Base-by-base conservation (phyloP, 2,797 vertebrate species). In the Alauda arvensis region DNA sequence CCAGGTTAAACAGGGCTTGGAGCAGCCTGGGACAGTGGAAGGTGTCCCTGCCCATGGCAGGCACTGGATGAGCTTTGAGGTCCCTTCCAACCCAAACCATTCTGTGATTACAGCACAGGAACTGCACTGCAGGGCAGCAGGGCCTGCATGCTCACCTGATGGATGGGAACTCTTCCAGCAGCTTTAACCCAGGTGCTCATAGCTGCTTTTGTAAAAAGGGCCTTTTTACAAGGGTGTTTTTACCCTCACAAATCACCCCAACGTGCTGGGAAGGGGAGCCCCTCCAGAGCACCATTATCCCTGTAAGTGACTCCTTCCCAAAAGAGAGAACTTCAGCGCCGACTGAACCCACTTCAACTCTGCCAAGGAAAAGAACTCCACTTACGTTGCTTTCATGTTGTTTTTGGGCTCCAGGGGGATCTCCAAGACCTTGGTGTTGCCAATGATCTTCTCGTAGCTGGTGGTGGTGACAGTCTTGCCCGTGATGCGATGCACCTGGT, bases 371-470 rank as follows among this genome's bases (percentile, higher is more conserved):
- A 83, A 82, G 28, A 75, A 87, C 77, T 14, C 34, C 5, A 59
- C 99, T 98, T 96, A 99, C 99, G 98, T 98, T 40, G 99, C 99
- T 95, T 98, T 98, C 99, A 99, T 99, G 97, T 98, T 99, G 98
- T 98, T 99, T 96, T 99, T 99, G 18, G 99, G 99, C 93, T 99
- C 99, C 95, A 99, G 83, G 0, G 99, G 99, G 83, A 99, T 99
- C 97, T 99, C 99, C 10, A 99, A 94, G 66, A 99, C 98, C 91
- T 99, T 99, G 97, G 98, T 99, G 97, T 98, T 98, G 78, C 98
- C 96, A 52, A 99, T 87, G 2, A 99, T 97, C 96, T 99, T 99
- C 97, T 99, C 99, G 2, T 97, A 99, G 97, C 99, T 99, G 97
- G 98, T 99, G 96, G 99, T 99, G 53, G 99, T 99, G 57, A 99